Evolutionary conservation across 2,797 vertebrate species (phyloP), one percentile per base, ranked within the genome.

Genomic region (Myotis daubentonii): DNA sequence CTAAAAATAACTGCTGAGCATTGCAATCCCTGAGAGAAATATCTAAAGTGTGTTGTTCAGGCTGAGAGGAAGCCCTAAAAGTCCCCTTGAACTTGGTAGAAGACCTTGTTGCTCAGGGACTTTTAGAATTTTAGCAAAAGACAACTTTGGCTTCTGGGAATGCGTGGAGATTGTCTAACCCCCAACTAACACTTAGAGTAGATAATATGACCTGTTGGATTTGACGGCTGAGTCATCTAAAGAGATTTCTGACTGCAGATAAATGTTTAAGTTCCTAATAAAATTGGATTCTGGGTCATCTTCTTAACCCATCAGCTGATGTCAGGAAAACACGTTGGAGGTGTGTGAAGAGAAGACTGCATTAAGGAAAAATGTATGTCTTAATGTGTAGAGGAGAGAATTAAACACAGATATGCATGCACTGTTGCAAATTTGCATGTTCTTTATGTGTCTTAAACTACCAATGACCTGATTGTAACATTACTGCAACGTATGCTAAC

Each of bases 401-500:
- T 36, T 33, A 78, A 93, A 70, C 30, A 66, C 1, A 22, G 57
- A 38, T 3, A 62, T n/a, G 16, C 0, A 12, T 8, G 20, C 17
- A 68, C 38, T 53, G 2, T 30, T 84, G 62, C 83, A 76, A 91
- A 80, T 79, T 41, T 81, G 33, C 30, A 5, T 79, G 12, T 19
- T 70, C 33, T 19, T 55, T 88, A 84, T 72, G 30, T 87, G 80
- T 78, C 94, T 68, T 93, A 95, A 95, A 74, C 47, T 83, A 47
- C 89, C 78, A 62, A 60, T 83, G 74, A 96, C 83, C 81, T 94
- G 85, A 87, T 71, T 36, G 22, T 87, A 97, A 95, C 44, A 72
- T 95, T 94, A 93, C 49, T 90, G 65, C 96, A 96, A 96, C 74
- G 70, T 87, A 70, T 36, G 93, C 76, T 97, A 94, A 95, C 60